phyloP scores from a whole-genome alignment of 1,140 invertebrate genomes.

The Yoshiicerus persimilis region DNA sequence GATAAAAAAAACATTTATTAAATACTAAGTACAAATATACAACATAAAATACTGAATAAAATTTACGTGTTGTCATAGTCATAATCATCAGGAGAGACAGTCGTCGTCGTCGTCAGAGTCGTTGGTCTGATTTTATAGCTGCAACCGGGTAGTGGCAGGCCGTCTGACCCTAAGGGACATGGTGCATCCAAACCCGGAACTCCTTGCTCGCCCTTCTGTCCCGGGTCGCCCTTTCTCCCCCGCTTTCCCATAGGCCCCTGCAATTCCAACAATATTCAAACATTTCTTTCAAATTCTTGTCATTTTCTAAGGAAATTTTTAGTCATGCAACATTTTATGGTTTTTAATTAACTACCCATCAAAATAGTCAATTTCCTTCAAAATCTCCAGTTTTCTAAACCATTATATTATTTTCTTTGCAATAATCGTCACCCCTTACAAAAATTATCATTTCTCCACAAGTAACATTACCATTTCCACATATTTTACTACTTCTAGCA shows the following conservation, averaged over 20 bases:
- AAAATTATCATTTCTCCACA: too few relatives aligned
- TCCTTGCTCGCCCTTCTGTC: slow-evolving; percentile 90
- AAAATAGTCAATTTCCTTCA: too few relatives aligned
- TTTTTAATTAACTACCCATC: too few relatives aligned
- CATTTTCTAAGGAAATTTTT: background rate
- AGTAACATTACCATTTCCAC: background rate
- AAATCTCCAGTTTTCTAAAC: too few relatives aligned
- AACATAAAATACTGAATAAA: slow-evolving; percentile 19
- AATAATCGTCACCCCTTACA: too few relatives aligned
- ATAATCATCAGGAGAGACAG: slow-evolving; percentile 11
- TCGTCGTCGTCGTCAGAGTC: background rate
- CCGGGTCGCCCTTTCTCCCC: slow-evolving; percentile 85
- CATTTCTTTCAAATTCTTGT: background rate
- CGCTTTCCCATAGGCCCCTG: slow-evolving; percentile 84
- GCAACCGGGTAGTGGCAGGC: slow-evolving; percentile 65
- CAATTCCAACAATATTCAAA: slow-evolving; percentile 52
- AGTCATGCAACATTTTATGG: background rate
- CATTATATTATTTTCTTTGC: too few relatives aligned
- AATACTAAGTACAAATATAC: slow-evolving; percentile 23
- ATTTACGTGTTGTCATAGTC: slow-evolving; percentile 13
- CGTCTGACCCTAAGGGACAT: slow-evolving; percentile 90
- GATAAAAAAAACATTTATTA: slow-evolving; percentile 22
- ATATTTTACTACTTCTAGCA: background rate
- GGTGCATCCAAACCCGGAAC: slow-evolving; percentile 95
- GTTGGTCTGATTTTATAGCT: slow-evolving; percentile 16